Evolutionary conservation across 2,113 vertebrate genomes (phyloP).

Genomic region (Nannospalax galili): DNA sequence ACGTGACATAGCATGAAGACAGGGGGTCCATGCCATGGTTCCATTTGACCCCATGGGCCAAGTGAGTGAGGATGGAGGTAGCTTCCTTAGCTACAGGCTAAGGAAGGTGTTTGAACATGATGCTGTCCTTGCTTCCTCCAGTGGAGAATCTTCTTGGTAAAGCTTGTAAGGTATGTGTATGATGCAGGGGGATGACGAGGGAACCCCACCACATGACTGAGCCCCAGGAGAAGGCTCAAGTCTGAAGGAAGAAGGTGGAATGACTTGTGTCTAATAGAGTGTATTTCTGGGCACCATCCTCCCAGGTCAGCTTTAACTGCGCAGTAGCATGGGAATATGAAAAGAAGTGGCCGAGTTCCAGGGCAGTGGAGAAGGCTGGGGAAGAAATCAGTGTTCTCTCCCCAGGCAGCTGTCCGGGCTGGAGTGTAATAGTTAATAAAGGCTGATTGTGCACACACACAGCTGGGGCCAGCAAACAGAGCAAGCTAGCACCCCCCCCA

Average conservation of each 20-base stretch:
- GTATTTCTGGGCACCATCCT: not conserved
- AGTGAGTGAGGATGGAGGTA: not conserved
- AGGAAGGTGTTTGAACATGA: not conserved
- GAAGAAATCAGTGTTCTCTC: constrained; percentile 64
- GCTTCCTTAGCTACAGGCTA: not conserved
- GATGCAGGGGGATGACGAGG: not conserved
- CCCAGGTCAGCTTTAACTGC: not conserved
- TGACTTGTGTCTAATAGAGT: not conserved
- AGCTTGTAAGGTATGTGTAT: not conserved
- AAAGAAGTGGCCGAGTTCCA: constrained; percentile 40
- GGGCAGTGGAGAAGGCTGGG: constrained; percentile 50
- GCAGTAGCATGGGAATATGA: not conserved
- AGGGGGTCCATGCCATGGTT: not conserved
- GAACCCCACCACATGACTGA: not conserved
- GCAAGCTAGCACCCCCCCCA: constrained; percentile 65
- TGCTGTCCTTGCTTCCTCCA: not conserved
- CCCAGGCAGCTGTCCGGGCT: constrained; percentile 83
- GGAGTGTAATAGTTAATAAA: constrained; percentile 74
- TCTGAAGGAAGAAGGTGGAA: not conserved
- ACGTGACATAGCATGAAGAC: not conserved
- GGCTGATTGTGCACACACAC: constrained; percentile 79
- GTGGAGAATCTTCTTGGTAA: not conserved
- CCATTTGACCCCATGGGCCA: not conserved
- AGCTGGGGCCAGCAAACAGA: constrained; percentile 84
- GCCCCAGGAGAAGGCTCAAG: not conserved